Evolutionary conservation across 2,888 invertebrate genomes (phyloP).

Genomic region (Tinea semifulvella): DNA sequence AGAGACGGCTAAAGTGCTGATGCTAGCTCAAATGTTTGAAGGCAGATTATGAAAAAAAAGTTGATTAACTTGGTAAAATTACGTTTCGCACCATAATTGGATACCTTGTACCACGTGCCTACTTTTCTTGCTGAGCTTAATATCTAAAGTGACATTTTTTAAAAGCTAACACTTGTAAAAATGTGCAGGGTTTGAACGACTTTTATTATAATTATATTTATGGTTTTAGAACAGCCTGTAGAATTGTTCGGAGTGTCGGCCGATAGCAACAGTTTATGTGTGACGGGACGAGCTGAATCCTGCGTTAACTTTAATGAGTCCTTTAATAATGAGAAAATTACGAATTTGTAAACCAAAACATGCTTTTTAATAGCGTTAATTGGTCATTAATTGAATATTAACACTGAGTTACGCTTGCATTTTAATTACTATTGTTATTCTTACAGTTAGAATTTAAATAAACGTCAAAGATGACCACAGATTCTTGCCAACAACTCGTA

Average conservation of each 20-base stretch:
- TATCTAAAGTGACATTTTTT: not conserved
- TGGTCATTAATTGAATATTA: not conserved
- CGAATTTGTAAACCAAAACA: not conserved
- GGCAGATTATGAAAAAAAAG: too few species aligned
- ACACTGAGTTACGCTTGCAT: too few species aligned
- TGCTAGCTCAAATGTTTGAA: too few species aligned
- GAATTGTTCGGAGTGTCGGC: not conserved
- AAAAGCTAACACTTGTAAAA: not conserved
- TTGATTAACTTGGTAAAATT: too few species aligned
- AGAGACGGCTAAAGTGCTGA: too few species aligned
- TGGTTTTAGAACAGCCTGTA: slow-evolving; percentile 5
- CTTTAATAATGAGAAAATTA: slow-evolving; percentile 9
- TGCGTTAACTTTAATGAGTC: slow-evolving; percentile 11
- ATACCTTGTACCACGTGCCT: too few species aligned
- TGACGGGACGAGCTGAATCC: slow-evolving; percentile 11
- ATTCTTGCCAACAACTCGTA: too few species aligned
- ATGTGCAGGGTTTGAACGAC: not conserved
- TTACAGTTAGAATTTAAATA: too few species aligned
- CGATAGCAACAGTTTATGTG: slow-evolving; percentile 14
- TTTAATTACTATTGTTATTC: too few species aligned
- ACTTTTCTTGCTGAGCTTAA: not conserved
- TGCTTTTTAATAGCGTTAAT: not conserved
- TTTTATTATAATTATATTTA: slow-evolving; percentile 3
- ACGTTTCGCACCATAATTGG: too few species aligned
- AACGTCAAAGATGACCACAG: too few species aligned